Base-by-base conservation (phyloP, 1,140 invertebrate genomes). In the Agrypnia vestita region DNA sequence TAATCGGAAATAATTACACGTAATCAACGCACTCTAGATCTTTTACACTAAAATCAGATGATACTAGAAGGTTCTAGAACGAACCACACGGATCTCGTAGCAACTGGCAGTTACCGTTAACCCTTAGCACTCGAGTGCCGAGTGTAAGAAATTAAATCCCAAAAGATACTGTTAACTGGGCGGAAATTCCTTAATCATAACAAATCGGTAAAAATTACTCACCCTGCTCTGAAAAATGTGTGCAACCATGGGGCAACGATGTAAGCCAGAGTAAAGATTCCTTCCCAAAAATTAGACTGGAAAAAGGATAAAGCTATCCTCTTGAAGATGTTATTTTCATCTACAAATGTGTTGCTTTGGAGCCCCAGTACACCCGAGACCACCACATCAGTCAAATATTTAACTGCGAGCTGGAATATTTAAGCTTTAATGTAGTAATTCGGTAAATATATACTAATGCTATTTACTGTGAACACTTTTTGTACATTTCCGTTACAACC, bases 341-440 rank as follows among this genome's bases (percentile, higher is more conserved):
- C 62, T 46, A 61, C 51, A 44, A 83, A 83, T 4, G 80, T 64
- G 35, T 83, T 75, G 10, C 25, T 62, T 21, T 79, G 46, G 7
- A 83, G 59, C n/a, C 78, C 80, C 7, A 83, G 72, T 0, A 83
- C 56, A 1, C 75, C 64, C 12, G 49, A 51, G 3, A 81, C 82
- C 8, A 81, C 51, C 11, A 69, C 73, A 44, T 83, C 82, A 10
- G 82, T 83, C 21, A 81, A 59, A 55, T 76, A 83, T 47, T 76
- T 75, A 25, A 71, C 19, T 12, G 76, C 72, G 1, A 83, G 44
- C 82, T 83, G 53, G 21, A 76, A 79, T 3, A 6, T 1, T 3
- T 3, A 35, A 3, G 6, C 6, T 35, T 35, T 6, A 35, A 35
- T 35, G 6, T 35, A 35, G 6, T 35, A 35, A 35, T 35, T 35